These are phyloP conservation scores for Macquaria australasica DNA, from an alignment of 2,113 vertebrate species.

Conservation along the genomic window DNA sequence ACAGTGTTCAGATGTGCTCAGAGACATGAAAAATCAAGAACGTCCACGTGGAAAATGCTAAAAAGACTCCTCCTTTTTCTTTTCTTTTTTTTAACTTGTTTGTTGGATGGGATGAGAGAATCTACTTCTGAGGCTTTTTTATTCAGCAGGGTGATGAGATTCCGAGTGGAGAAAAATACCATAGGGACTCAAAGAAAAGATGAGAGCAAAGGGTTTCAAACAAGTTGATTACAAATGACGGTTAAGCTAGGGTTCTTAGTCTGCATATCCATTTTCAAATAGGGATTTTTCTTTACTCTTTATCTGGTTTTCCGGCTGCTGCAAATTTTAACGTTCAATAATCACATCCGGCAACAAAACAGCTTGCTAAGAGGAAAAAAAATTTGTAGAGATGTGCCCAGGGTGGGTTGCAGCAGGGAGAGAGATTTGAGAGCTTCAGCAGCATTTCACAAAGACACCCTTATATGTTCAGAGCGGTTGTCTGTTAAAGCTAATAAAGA, in stretches of 20 bases:
- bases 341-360: conserved; percentile 67
- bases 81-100: conserved; percentile 38
- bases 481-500: conserved; percentile 70
- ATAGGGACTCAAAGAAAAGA: conserved; percentile 56
- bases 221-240: conserved; percentile 73
- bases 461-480: conserved; percentile 60
- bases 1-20: conserved; percentile 63
- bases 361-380: conserved; percentile 38
- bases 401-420: conserved; percentile 47
- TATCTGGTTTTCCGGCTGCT: conserved; percentile 61
- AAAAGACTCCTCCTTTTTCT: background rate
- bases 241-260: conserved; percentile 60
- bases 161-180: conserved; percentile 32
- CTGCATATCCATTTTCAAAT: conserved; percentile 68
- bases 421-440: conserved; percentile 63
- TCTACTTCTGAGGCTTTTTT: conserved; percentile 36
- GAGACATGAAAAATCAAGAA: conserved; percentile 61
- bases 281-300: conserved; percentile 56
- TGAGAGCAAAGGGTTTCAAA: conserved; percentile 68
- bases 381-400: conserved; percentile 38
- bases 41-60: conserved; percentile 42
- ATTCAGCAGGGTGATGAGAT: conserved; percentile 32
- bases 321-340: conserved; percentile 58
- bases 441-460: conserved; percentile 60
- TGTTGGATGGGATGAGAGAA: conserved; percentile 51